phyloP scores from a whole-genome alignment of 1,140 invertebrate genomes.

The Sarcophaga bullata region DNA sequence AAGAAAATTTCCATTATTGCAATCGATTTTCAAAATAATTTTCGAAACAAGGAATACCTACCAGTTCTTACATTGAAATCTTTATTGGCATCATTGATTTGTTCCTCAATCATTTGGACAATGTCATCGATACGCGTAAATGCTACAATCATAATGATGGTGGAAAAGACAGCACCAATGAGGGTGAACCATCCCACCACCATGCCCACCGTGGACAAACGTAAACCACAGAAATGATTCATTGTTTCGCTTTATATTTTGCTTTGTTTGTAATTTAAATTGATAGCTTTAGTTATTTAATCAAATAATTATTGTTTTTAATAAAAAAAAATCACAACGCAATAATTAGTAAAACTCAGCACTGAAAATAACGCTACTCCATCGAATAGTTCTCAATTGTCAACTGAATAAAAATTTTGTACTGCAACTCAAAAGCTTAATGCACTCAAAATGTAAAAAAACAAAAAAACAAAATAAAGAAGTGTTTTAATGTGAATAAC shows the following conservation, averaged over 20 bases:
- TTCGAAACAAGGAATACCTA: not conserved
- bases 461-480: not conserved
- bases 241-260: constrained; percentile 45
- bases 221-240: constrained; percentile 48
- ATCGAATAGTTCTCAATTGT: not conserved
- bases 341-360: not conserved
- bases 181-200: constrained; percentile 53
- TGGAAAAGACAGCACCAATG: constrained; percentile 41
- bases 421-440: not conserved
- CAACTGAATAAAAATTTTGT: not conserved
- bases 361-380: not conserved
- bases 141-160: constrained; percentile 43
- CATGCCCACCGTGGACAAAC: constrained; percentile 53
- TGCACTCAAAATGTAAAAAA: not conserved
- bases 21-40: not conserved
- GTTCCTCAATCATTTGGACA: not conserved
- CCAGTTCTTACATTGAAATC: constrained; percentile 2
- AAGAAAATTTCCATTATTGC: constrained; percentile 12
- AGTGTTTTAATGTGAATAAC: too few relatives aligned
- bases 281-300: not conserved
- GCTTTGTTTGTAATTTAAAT: not conserved
- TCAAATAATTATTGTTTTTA: not conserved
- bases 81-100: not conserved
- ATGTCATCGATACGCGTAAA: constrained; percentile 29
- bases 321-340: not conserved